phyloP scores from a whole-genome alignment of 2,797 vertebrate genomes.

The Argentina silus region DNA sequence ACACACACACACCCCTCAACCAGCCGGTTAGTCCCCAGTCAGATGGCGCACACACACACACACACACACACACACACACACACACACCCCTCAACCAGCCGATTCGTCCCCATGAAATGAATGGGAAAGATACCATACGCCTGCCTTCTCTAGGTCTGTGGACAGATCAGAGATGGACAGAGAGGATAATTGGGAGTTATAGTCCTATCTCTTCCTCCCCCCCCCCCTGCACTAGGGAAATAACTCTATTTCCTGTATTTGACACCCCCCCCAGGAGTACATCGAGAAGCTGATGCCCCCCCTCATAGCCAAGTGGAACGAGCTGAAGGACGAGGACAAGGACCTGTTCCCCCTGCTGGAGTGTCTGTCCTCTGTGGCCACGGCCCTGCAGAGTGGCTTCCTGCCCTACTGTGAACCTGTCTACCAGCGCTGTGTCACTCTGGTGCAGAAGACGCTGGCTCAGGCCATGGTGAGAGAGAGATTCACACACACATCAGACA shows the following conservation, averaged over 20 bases:
- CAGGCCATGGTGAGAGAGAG: constrained; percentile 88
- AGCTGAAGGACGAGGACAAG: constrained; percentile 95
- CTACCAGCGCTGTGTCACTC: constrained; percentile 93
- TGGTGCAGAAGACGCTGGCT: constrained; percentile 93
- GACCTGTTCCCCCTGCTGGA: constrained; percentile 94
- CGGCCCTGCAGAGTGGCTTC: constrained; percentile 92
- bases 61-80: constrained; percentile 5
- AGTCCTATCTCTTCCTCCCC: no score
- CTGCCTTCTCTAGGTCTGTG: no score
- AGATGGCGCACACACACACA: not conserved
- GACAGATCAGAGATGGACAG: no score
- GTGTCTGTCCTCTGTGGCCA: constrained; percentile 93
- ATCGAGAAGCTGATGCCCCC: constrained; percentile 96
- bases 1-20: constrained; percentile 1
- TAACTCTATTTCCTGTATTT: not conserved
- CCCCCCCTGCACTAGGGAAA: accelerated
- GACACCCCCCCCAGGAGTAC: constrained; percentile 81
- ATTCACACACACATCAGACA: not conserved
- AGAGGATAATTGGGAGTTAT: no score
- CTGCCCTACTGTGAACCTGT: constrained; percentile 94
- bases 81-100: constrained; percentile 86
- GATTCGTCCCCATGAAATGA: constrained; percentile 54
- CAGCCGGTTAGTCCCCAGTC: not conserved
- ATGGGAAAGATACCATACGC: no score
- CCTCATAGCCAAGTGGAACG: constrained; percentile 94